Evolutionary conservation across 92 coral and sea anemone species (phyloP).

Genomic region (Paramuricea clavata): DNA sequence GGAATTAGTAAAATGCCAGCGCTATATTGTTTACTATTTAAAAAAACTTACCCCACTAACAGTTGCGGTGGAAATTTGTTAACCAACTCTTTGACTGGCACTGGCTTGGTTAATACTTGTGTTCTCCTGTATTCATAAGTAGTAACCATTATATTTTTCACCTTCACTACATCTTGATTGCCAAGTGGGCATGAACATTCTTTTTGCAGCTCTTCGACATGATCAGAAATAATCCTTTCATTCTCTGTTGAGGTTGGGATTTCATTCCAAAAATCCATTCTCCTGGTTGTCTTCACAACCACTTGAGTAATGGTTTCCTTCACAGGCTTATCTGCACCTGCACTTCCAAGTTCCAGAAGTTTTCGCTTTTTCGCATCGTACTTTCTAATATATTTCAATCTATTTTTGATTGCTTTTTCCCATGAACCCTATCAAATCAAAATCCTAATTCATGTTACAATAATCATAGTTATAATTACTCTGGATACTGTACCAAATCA

Average conservation of each 20-base stretch:
- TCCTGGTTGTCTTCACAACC: not conserved
- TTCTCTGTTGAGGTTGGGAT: not conserved
- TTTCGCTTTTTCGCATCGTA: conserved; percentile 8
- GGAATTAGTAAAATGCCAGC: not conserved
- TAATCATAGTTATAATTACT: not conserved
- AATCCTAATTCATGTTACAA: not conserved
- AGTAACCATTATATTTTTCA: not conserved
- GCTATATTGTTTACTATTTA: no score
- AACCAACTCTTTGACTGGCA: conserved; percentile 9
- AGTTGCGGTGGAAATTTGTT: conserved; percentile 31
- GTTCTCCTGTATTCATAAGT: conserved; percentile 3
- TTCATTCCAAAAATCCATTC: conserved; percentile 32
- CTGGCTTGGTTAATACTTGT: not conserved
- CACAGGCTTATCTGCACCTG: not conserved
- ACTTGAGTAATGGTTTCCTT: not conserved
- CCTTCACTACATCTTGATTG: not conserved
- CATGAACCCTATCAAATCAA: not conserved
- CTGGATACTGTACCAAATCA: not conserved
- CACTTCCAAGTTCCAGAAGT: not conserved
- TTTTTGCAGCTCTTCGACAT: conserved; percentile 16
- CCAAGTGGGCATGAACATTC: conserved; percentile 25
- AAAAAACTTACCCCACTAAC: no score
- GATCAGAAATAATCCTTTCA: conserved; percentile 3
- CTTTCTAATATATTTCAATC: not conserved
- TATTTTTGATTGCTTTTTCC: not conserved